Percentiles rank a stretch among this genome's conserved stretches.
Conservation (phyloP, 1,140 invertebrate genomes). For the Drosophila bifasciata region DNA sequence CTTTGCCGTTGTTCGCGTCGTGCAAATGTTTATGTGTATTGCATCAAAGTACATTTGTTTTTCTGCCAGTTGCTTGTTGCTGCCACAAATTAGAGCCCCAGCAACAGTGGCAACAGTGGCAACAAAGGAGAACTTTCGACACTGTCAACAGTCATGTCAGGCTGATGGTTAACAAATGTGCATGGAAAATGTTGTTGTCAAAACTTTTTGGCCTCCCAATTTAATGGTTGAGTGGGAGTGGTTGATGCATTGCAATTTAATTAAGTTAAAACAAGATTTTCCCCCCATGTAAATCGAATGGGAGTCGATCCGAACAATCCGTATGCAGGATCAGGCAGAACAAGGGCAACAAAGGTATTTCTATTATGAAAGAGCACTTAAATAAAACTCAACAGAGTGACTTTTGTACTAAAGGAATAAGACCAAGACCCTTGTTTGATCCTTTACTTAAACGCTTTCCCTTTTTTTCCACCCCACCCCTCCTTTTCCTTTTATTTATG, state of each 20-base stretch:
- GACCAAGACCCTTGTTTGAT: too few relatives aligned
- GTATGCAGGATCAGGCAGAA: not conserved
- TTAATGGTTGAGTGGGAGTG: constrained; percentile 19
- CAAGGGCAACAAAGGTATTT: too few relatives aligned
- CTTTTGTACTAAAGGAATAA: too few relatives aligned
- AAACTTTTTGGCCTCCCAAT: constrained; percentile 32
- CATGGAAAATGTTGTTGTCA: constrained; percentile 27
- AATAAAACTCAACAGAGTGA: too few relatives aligned
- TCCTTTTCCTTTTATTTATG: too few relatives aligned
- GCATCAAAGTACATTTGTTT: constrained; percentile 79
- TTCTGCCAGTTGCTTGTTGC: constrained; percentile 54
- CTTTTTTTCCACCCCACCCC: too few relatives aligned
- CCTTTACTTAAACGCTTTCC: too few relatives aligned
- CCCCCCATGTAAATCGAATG: constrained; percentile 3
- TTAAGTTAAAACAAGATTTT: constrained; percentile 29
- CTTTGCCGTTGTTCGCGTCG: constrained; percentile 27
- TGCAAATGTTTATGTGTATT: constrained; percentile 68
- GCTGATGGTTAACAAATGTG: constrained; percentile 45
- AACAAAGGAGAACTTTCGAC: constrained; percentile 34
- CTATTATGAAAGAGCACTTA: too few relatives aligned
- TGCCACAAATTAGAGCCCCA: constrained; percentile 46
- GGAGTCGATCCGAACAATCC: constrained; percentile 4
- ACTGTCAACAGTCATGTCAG: constrained; percentile 57
- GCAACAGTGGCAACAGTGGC: constrained; percentile 14
- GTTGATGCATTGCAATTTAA: constrained; percentile 28